phyloP scores from a whole-genome alignment of 2,797 vertebrate species.

The Varecia variegata region DNA sequence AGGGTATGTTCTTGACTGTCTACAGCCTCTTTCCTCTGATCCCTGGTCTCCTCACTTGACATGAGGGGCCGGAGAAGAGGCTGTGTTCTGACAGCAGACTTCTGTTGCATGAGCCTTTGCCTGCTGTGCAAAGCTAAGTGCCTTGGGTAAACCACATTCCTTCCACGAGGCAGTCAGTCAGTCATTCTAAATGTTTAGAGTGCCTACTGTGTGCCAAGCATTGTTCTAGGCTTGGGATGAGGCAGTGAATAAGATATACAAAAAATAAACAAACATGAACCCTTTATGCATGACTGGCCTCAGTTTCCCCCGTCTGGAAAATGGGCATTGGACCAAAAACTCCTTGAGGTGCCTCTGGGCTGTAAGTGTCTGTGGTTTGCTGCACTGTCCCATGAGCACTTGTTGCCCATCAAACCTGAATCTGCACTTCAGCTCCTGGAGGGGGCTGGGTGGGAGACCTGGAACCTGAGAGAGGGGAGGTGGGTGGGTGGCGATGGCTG shows the following conservation, averaged over 20 bases:
- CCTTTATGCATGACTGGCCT: background rate
- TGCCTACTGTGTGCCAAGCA: background rate
- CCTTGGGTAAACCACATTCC: background rate
- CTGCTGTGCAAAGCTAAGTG: background rate
- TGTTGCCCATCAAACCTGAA: background rate
- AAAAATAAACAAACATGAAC: background rate
- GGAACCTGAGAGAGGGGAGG: constrained; percentile 44
- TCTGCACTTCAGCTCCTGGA: background rate
- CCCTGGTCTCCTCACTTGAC: background rate
- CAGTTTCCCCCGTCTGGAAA: constrained; percentile 10
- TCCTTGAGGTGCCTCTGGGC: background rate
- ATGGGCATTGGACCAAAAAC: background rate
- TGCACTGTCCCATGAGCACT: background rate
- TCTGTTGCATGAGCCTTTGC: background rate
- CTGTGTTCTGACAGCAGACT: background rate
- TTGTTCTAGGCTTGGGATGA: background rate
- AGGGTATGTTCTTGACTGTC: background rate
- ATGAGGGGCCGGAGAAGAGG: background rate
- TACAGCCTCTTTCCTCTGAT: background rate
- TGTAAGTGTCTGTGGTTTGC: background rate
- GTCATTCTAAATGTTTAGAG: background rate
- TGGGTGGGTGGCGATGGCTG: background rate
- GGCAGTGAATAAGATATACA: background rate
- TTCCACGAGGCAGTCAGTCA: background rate
- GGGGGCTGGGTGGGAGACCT: background rate